A percentile compares a stretch with the other conserved stretches of the same genome.
Conservation (phyloP, 2,888 invertebrate species). For the Nomada fucata region DNA sequence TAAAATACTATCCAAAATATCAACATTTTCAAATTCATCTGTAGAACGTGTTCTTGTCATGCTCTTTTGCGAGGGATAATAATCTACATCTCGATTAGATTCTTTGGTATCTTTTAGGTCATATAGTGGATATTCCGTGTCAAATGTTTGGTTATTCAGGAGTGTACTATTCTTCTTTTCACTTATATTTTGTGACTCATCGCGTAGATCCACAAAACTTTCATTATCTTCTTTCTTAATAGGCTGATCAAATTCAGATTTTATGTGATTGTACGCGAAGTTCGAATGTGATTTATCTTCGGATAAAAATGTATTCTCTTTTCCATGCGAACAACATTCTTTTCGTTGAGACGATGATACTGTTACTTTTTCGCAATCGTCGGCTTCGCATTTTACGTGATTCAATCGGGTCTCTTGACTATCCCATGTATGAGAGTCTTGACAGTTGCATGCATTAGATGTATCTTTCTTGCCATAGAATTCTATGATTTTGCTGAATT, state of each 20-base stretch:
- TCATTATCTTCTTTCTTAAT: slow-evolving; percentile 26
- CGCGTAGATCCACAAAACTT: slow-evolving; percentile 15
- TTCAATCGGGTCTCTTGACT: slow-evolving; percentile 13
- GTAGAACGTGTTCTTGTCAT: slow-evolving; percentile 28
- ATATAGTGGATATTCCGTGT: slow-evolving; percentile 13
- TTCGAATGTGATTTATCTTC: slow-evolving; percentile 34
- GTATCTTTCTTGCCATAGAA: slow-evolving; percentile 34
- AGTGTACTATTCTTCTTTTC: slow-evolving; percentile 7
- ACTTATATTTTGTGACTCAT: slow-evolving; percentile 25
- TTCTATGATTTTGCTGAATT: slow-evolving; percentile 45
- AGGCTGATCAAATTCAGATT: slow-evolving; percentile 35
- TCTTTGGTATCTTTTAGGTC: slow-evolving; percentile 26
- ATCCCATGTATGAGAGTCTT: slow-evolving; percentile 28
- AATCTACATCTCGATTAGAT: slow-evolving; percentile 16
- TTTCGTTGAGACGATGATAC: slow-evolving; percentile 38
- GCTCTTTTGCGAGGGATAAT: slow-evolving; percentile 18
- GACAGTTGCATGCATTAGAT: slow-evolving; percentile 18
- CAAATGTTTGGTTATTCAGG: slow-evolving; percentile 31
- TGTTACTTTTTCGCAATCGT: slow-evolving; percentile 21
- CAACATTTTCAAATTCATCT: slow-evolving; percentile 70
- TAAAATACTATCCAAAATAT: slow-evolving; percentile 70
- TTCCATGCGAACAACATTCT: slow-evolving; percentile 17
- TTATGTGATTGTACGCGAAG: slow-evolving; percentile 23
- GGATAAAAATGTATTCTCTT: slow-evolving; percentile 18
- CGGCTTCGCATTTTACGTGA: slow-evolving; percentile 12